Conservation (phyloP, 2,113 vertebrate genomes). For the Sinosuthora webbiana region DNA sequence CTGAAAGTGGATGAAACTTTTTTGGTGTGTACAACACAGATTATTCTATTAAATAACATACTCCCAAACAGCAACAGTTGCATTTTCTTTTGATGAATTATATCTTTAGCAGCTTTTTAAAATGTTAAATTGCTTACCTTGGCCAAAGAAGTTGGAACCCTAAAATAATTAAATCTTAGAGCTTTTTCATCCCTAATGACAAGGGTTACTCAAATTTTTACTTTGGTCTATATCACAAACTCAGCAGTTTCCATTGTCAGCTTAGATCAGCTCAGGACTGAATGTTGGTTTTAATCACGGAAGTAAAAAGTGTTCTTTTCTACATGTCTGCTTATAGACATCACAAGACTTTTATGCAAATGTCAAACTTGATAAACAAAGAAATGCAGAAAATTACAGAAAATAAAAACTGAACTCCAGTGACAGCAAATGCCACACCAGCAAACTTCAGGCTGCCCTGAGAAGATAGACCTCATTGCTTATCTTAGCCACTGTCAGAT, state of each 20-base stretch:
- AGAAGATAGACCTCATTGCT: neutral
- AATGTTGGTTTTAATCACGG: neutral
- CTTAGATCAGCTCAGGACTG: neutral
- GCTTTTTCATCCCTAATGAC: neutral
- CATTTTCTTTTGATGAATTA: neutral
- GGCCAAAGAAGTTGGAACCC: neutral
- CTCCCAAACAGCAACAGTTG: neutral
- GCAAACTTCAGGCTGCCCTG: neutral
- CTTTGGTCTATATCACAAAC: neutral
- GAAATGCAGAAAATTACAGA: neutral
- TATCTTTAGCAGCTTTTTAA: neutral
- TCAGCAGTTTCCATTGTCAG: constrained; percentile 25
- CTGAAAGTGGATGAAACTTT: neutral
- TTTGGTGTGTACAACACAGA: neutral
- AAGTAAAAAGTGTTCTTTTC: neutral
- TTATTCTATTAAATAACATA: neutral
- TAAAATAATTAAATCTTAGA: neutral
- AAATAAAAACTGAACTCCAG: constrained; percentile 22
- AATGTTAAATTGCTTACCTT: neutral
- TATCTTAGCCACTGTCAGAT: neutral
- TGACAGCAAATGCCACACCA: constrained; percentile 36
- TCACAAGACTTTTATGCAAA: constrained; percentile 36
- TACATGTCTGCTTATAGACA: neutral
- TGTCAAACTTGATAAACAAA: constrained; percentile 10
- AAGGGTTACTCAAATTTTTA: neutral